These are phyloP conservation scores for Hexactinellida sp. DNA, from an alignment of 37 sponge, comb jelly and placozoan genomes.

Conservation along the genomic window DNA sequence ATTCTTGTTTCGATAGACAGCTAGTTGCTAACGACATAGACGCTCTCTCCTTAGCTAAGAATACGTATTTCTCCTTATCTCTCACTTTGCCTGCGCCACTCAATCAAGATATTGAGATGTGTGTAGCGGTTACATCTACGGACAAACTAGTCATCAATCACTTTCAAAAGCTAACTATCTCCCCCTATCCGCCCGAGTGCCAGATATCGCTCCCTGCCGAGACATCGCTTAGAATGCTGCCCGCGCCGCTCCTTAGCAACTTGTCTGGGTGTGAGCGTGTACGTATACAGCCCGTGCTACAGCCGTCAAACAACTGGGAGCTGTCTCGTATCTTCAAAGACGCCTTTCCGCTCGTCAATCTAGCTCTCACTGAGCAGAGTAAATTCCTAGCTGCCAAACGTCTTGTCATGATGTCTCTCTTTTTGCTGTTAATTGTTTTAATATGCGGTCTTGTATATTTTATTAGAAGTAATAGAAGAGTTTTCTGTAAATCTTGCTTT, in stretches of 20 bases:
- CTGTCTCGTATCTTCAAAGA: not conserved
- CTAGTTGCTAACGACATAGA: not conserved
- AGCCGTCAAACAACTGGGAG: constrained; percentile 8
- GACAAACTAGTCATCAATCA: not conserved
- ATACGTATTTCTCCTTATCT: not conserved
- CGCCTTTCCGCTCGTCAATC: not conserved
- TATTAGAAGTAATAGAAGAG: not conserved
- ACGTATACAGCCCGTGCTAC: not conserved
- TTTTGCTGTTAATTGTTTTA: not conserved
- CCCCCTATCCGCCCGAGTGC: not conserved
- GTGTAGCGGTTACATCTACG: not conserved
- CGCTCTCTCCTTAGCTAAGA: not conserved
- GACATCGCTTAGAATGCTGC: not conserved
- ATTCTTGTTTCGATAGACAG: not conserved
- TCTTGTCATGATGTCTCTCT: not conserved
- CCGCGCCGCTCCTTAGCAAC: not conserved
- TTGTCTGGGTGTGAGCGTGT: not conserved
- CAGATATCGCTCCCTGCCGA: not conserved
- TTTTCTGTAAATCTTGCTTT: not conserved
- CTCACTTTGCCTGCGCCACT: not conserved
- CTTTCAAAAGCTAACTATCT: not conserved
- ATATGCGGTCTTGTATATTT: not conserved
- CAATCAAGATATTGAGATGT: not conserved
- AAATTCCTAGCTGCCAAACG: not conserved
- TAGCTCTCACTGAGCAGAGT: not conserved